Conservation (phyloP, 2,797 vertebrate genomes). For the Hipposideros larvatus region DNA sequence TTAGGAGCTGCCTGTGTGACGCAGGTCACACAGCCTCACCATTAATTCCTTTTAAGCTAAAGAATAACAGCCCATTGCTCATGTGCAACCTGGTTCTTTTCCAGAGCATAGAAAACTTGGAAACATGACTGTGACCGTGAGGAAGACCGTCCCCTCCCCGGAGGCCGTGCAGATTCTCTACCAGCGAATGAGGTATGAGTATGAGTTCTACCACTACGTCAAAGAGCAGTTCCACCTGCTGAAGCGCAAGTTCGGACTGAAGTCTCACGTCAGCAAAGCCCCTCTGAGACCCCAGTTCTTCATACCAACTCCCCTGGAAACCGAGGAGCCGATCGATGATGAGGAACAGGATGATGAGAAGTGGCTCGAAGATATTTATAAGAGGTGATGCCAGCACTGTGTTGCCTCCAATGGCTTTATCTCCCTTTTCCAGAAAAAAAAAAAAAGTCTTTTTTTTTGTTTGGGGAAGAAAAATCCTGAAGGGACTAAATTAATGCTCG, state of each 20-base stretch:
- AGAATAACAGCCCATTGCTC: not conserved
- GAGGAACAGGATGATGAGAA: conserved; percentile 95
- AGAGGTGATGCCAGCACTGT: conserved; percentile 88
- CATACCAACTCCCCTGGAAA: conserved; percentile 92
- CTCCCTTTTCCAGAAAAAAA: conserved; percentile 82
- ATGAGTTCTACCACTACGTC: conserved; percentile 98
- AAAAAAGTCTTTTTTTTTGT: conserved; percentile 75
- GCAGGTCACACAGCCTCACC: no score
- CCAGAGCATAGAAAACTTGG: conserved; percentile 97
- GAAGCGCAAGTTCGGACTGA: conserved; percentile 98
- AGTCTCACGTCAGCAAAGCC: conserved; percentile 88
- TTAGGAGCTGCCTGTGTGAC: not conserved
- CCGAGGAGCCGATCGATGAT: conserved; percentile 94
- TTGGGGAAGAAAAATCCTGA: conserved; percentile 85
- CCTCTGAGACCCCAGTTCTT: conserved; percentile 91
- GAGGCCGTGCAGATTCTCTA: conserved; percentile 97
- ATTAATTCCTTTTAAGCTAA: not conserved
- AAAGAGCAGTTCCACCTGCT: conserved; percentile 97
- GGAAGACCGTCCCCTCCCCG: conserved; percentile 95
- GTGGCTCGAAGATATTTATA: conserved; percentile 96
- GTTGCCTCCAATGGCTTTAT: conserved; percentile 73
- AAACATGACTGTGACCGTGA: conserved; percentile 98
- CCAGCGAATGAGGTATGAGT: conserved; percentile 97
- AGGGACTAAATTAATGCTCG: conserved; percentile 86
- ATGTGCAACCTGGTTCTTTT: conserved; percentile 61